phyloP scores from a whole-genome alignment of 2,888 invertebrate genomes.

The Latheticus oryzae region DNA sequence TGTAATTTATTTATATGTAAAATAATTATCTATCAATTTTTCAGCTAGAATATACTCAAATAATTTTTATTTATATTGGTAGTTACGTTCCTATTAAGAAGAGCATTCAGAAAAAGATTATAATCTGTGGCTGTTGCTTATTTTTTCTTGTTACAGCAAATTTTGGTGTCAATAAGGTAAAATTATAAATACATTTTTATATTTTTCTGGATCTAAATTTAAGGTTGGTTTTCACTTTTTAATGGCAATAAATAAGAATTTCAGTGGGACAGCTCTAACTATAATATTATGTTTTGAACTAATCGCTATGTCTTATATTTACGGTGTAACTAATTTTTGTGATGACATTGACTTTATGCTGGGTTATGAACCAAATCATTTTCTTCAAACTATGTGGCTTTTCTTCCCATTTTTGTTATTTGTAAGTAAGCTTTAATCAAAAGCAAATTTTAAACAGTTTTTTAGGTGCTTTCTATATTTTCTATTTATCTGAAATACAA shows the following conservation, averaged over 20 bases:
- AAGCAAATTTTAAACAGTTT: conserved; percentile 1
- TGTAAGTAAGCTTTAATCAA: conserved; percentile 33
- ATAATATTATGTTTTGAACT: conserved; percentile 39
- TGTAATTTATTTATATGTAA: neutral
- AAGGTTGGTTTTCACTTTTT: conserved; percentile 38
- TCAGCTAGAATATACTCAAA: conserved; percentile 19
- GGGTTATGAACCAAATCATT: conserved; percentile 42
- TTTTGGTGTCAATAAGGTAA: conserved; percentile 5
- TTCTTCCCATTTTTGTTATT: conserved; percentile 38
- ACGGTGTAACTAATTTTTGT: conserved; percentile 45
- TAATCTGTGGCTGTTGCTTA: conserved; percentile 1
- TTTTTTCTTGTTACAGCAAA: neutral
- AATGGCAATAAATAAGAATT: conserved; percentile 27
- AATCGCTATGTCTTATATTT: conserved; percentile 43
- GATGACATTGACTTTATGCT: conserved; percentile 50
- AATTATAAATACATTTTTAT: neutral
- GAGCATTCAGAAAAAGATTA: conserved; percentile 1
- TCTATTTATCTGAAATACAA: conserved; percentile 17
- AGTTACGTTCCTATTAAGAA: conserved; percentile 4
- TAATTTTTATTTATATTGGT: conserved; percentile 9
- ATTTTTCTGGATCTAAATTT: neutral
- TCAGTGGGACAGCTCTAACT: conserved; percentile 32
- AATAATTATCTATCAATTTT: neutral
- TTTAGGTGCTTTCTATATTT: conserved; percentile 4
- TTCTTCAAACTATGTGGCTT: conserved; percentile 43